phyloP scores from a whole-genome alignment of 2,888 invertebrate species.

The Lasioglossum calceatum region DNA sequence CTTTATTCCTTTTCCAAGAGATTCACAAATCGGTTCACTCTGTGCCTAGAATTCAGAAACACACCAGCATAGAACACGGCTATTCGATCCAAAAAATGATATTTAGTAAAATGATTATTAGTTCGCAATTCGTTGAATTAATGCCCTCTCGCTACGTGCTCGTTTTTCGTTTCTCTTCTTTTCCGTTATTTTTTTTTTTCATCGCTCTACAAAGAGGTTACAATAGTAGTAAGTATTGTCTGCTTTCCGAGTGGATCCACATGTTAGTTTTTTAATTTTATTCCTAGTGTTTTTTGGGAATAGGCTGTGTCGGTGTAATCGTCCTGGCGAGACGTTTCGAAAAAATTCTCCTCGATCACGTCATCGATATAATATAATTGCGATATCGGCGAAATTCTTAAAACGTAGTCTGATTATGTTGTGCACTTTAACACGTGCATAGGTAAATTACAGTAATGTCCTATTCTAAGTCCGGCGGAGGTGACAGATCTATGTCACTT shows the following conservation, averaged over 20 bases:
- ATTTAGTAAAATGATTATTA: slow-evolving; percentile 41
- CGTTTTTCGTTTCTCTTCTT: not conserved
- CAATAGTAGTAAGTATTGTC: slow-evolving; percentile 71
- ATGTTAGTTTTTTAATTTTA: not conserved
- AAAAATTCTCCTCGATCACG: not conserved
- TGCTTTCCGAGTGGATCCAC: slow-evolving; percentile 62
- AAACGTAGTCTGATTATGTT: slow-evolving; percentile 19
- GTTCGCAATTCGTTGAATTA: slow-evolving; percentile 47
- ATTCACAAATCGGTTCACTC: slow-evolving; percentile 12
- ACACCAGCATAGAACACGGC: slow-evolving; percentile 12
- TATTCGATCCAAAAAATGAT: slow-evolving; percentile 3
- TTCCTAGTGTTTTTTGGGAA: slow-evolving; percentile 40
- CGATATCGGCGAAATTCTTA: slow-evolving; percentile 37
- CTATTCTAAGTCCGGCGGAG: too few species aligned
- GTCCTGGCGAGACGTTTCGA: slow-evolving; percentile 44
- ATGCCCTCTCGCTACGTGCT: slow-evolving; percentile 62
- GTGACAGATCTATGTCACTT: too few species aligned
- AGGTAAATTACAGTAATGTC: slow-evolving; percentile 13
- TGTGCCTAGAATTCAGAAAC: slow-evolving; percentile 19
- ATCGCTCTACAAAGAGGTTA: slow-evolving; percentile 44
- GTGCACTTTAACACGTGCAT: slow-evolving; percentile 54
- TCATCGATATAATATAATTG: not conserved
- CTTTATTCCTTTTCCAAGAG: slow-evolving; percentile 7
- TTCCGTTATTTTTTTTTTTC: not conserved
- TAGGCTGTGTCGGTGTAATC: slow-evolving; percentile 29